Evolutionary conservation across 1,140 invertebrate genomes (phyloP), one percentile per base, ranked within the genome.

Genomic region (Drosophila navojoa): DNA sequence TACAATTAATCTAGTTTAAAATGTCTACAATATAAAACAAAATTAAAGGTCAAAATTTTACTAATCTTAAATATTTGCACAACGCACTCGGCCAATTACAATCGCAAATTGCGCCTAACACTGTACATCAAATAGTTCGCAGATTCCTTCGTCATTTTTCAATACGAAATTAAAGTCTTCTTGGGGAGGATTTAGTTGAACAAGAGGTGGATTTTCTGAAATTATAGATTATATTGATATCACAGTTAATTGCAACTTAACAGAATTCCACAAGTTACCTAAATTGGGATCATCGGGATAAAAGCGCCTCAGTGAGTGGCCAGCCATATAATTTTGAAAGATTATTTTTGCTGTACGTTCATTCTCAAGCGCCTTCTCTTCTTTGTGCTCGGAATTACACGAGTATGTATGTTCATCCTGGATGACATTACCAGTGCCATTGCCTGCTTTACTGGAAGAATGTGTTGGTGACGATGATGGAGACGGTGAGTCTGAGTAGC

Each of bases 21-120:
- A 84, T 47, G 61, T 80, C 77, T 89, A 87, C 66, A 67, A 49
- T 69, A 62, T 80, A 77, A 79, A 92, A 86, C 72, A 91, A 81
- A 77, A 92, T 90, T 72, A 93, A 79, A 93, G 84, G 90, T 77
- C 67, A 79, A 57, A 85, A 80, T 79, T 77, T 80, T 91, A 69
- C 77, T 76, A 84, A 90, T 71, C 78, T 77, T 76, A 90, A 86
- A 81, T 90, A 86, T 86, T 89, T 89, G 84, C 84, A 89, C 84
- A 90, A 89, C 62, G 79, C 79, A 89, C 71, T 64, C 85, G 84
- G 84, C 84, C 84, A 79, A 71, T 57, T 82, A 73, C 70, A 85
- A 67, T 49, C 57, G 61, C 66, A 47, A 47, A 68, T 61, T 70
- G 71, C 11, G 10, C 71, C 55, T 79, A 86, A 71, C 90, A 90